Conservation (phyloP, 2,888 invertebrate genomes). For the Abscondita cerata region DNA sequence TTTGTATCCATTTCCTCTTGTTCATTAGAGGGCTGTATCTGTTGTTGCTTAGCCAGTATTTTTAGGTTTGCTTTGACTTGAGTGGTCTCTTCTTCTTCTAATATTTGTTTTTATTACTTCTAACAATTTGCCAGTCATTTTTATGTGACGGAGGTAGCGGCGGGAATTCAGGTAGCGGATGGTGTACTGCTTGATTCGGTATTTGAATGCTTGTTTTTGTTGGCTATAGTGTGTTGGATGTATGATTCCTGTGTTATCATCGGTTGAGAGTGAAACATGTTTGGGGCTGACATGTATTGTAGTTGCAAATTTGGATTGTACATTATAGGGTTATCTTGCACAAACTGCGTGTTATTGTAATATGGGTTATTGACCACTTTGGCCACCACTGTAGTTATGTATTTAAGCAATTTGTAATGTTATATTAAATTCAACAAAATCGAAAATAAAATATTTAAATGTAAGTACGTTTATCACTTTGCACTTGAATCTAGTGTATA, state of each 20-base stretch:
- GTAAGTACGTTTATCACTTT: no score
- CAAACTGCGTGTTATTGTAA: background rate
- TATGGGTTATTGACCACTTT: background rate
- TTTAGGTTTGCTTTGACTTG: conserved; percentile 11
- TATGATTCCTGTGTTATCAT: no score
- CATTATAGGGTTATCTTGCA: background rate
- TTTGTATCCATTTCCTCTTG: conserved; percentile 15
- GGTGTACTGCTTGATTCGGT: no score
- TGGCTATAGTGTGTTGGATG: no score
- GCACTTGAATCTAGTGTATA: no score
- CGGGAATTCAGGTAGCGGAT: no score
- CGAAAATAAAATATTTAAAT: no score
- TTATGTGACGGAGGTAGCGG: no score
- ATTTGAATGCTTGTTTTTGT: no score
- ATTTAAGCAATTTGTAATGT: no score
- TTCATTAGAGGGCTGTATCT: conserved; percentile 7
- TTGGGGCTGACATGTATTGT: no score
- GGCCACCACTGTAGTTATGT: background rate
- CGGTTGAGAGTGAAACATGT: background rate
- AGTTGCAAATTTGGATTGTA: background rate
- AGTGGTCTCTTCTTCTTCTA: background rate
- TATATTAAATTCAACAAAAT: no score
- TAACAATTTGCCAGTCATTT: conserved; percentile 3
- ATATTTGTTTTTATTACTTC: conserved; percentile 5
- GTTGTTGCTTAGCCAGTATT: conserved; percentile 13